A percentile compares a stretch with the other conserved stretches of the same genome.
Evolutionary conservation across 2,797 vertebrate genomes (phyloP).

Genomic region (Basileuterus tristriatus): DNA sequence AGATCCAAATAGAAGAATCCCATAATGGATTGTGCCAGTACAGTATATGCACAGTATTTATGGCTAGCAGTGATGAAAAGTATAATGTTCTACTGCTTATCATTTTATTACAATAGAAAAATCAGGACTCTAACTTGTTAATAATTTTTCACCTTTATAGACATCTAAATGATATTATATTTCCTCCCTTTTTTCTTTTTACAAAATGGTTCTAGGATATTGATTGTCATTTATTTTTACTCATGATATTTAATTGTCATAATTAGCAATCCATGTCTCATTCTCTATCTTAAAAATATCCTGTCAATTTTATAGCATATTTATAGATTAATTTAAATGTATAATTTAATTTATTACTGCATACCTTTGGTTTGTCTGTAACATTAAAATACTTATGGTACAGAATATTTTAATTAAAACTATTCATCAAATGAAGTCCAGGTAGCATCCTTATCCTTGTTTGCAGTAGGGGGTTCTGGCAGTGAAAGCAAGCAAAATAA

Average conservation of each 20-base stretch:
- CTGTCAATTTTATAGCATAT: constrained; percentile 81
- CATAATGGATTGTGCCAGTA: constrained; percentile 44
- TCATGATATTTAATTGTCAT: constrained; percentile 80
- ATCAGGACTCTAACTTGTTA: constrained; percentile 51
- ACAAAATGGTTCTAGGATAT: constrained; percentile 72
- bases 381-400: constrained; percentile 86
- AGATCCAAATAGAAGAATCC: constrained; percentile 48
- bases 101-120: constrained; percentile 52
- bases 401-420: constrained; percentile 88
- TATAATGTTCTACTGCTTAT: constrained; percentile 38
- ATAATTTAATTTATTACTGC: constrained; percentile 80
- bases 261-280: constrained; percentile 77
- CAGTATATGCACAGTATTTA: constrained; percentile 48
- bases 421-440: constrained; percentile 84
- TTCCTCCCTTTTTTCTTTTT: constrained; percentile 64
- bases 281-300: constrained; percentile 75
- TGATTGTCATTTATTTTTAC: constrained; percentile 82
- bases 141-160: constrained; percentile 70
- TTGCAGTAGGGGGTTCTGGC: constrained; percentile 79
- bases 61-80: constrained; percentile 33
- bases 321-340: constrained; percentile 85
- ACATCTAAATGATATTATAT: constrained; percentile 70
- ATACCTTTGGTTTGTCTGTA: constrained; percentile 83
- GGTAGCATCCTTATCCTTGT: constrained; percentile 80
- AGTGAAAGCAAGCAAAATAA: constrained; percentile 80